phyloP scores from a whole-genome alignment of 2,797 vertebrate species.

The Enteromius radiatus region DNA sequence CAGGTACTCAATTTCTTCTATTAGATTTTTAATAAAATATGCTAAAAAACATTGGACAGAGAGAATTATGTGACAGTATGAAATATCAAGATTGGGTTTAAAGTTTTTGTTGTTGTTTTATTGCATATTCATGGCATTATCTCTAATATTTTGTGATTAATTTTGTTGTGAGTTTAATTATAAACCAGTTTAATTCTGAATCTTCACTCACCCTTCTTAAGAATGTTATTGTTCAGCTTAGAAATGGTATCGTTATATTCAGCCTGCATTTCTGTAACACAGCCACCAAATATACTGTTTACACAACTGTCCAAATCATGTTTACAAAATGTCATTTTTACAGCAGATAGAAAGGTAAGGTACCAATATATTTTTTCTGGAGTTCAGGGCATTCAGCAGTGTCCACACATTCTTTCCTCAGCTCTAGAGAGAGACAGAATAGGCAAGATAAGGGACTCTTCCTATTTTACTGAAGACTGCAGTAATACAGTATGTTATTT shows the following conservation, averaged over 20 bases:
- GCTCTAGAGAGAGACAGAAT: constrained; percentile 25
- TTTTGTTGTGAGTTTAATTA: background rate
- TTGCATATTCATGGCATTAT: background rate
- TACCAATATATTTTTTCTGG: constrained; percentile 46
- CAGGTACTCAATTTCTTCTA: constrained; percentile 30
- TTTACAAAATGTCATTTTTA: background rate
- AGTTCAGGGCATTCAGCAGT: constrained; percentile 10
- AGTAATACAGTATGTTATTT: background rate
- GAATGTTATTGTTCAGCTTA: background rate
- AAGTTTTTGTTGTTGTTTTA: background rate
- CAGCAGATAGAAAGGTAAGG: constrained; percentile 12
- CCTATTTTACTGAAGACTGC: background rate
- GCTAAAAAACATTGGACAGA: background rate
- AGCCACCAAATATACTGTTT: background rate
- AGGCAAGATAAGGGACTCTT: background rate
- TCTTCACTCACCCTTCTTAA: constrained; percentile 26
- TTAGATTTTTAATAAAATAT: background rate
- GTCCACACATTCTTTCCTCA: background rate
- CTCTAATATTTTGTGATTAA: background rate
- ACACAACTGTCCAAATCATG: background rate
- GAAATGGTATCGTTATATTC: constrained; percentile 12
- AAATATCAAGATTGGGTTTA: background rate
- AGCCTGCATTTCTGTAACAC: constrained; percentile 29
- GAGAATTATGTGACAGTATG: background rate
- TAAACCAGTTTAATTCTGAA: background rate